Percentiles rank a stretch among this genome's conserved stretches.
Evolutionary conservation across 2,113 vertebrate genomes (phyloP).

Genomic region (Apteryx owenii): DNA sequence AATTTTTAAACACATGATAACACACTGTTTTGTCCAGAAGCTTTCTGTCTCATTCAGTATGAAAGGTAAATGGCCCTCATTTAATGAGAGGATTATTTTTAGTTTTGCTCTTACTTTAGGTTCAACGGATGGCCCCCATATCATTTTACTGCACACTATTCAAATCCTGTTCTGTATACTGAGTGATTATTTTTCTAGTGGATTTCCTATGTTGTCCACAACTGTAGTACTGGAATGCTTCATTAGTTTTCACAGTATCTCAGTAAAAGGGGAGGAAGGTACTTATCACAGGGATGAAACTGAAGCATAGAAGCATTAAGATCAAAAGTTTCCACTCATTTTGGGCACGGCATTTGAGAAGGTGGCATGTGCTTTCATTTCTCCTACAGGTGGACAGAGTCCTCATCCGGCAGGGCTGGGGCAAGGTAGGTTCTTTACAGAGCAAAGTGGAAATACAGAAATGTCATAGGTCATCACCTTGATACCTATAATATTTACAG

Average conservation of each 20-base stretch:
- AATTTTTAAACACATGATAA: neutral
- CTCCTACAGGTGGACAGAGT: neutral
- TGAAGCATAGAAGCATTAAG: neutral
- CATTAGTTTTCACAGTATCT: neutral
- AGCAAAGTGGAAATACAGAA: neutral
- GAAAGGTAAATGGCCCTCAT: neutral
- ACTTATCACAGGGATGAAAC: neutral
- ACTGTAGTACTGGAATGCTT: neutral
- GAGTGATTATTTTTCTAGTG: neutral
- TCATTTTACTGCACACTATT: neutral
- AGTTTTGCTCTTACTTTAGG: neutral
- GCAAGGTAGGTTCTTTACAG: neutral
- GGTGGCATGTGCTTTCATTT: neutral
- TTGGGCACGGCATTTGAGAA: neutral
- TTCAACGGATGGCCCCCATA: neutral
- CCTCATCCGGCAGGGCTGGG: neutral
- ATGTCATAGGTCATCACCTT: neutral
- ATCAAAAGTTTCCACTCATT: neutral
- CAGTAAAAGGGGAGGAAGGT: accelerated
- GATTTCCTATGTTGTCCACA: neutral
- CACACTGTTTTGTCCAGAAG: neutral
- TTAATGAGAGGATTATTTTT: neutral
- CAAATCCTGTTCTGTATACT: neutral
- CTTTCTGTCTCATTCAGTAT: neutral
- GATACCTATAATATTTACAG: neutral